Evolutionary conservation across 2,113 vertebrate species (phyloP).

Genomic region (Puffinus mauretanicus): DNA sequence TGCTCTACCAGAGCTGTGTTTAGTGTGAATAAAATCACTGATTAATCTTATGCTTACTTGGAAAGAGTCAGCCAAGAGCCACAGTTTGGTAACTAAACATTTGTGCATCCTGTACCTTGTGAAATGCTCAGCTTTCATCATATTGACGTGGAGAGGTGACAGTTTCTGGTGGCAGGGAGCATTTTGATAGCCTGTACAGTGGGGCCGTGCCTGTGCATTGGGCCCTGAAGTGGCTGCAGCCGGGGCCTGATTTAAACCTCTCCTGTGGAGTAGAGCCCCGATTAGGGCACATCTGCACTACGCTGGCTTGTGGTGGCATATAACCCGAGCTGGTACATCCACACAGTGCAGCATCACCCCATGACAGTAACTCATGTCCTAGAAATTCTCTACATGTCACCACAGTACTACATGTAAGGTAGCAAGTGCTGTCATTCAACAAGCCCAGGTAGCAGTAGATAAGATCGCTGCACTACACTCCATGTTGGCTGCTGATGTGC

Average conservation of each 20-base stretch:
- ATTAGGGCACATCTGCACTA: fast-evolving
- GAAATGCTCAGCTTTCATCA: not conserved
- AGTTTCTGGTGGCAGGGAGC: not conserved
- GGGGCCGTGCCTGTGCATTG: not conserved
- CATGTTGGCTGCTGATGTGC: fast-evolving
- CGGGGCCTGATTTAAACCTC: not conserved
- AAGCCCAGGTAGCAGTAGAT: not conserved
- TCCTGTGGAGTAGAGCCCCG: not conserved
- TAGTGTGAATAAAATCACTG: not conserved
- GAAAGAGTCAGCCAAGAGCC: not conserved
- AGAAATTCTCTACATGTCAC: not conserved
- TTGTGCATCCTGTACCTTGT: not conserved
- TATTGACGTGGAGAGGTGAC: fast-evolving
- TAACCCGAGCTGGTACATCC: not conserved
- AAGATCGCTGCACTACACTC: not conserved
- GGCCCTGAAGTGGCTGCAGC: not conserved
- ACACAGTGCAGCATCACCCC: not conserved
- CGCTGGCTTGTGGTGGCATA: not conserved
- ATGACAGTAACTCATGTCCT: not conserved
- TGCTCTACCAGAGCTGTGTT: not conserved
- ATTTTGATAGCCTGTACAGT: not conserved
- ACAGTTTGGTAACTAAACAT: not conserved
- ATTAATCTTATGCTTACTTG: not conserved
- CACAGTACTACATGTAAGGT: not conserved
- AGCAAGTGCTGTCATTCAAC: not conserved